Percentiles rank a stretch among this genome's conserved stretches.
phyloP scores from a whole-genome alignment of 30 jellyfish, hydroid and myxozoan genomes.

The Aurelia sp. region DNA sequence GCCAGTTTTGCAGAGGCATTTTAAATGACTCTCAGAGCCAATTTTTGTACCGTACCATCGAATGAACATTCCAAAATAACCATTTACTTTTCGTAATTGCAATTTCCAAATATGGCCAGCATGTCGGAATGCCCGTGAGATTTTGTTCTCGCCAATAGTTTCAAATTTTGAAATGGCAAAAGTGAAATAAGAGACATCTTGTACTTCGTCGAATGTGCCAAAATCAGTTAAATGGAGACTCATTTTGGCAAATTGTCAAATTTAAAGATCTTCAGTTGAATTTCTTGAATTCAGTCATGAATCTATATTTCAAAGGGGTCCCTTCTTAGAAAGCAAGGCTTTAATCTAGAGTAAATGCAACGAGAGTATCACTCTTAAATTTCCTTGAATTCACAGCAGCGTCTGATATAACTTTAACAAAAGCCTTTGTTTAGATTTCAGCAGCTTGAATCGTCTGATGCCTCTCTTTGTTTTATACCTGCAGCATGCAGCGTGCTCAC shows the following conservation, averaged over 20 bases:
- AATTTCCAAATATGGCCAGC: conserved; percentile 97
- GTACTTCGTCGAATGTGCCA: conserved; percentile 68
- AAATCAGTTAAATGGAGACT: conserved; percentile 63
- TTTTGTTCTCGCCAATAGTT: conserved; percentile 30
- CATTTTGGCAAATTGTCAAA: conserved; percentile 11
- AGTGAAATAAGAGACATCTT: conserved; percentile 42
- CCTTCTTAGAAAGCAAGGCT: no score
- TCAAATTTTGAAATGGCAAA: conserved; percentile 43
- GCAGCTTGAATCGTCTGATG: no score
- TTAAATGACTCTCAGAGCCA: conserved; percentile 27
- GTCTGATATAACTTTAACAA: no score
- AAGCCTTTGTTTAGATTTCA: no score
- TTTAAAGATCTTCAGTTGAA: no score
- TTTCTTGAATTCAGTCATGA: no score
- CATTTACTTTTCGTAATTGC: conserved; percentile 76
- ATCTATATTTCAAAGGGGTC: no score
- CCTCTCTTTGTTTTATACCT: no score
- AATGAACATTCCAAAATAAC: conserved; percentile 84
- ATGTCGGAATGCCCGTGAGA: conserved; percentile 74
- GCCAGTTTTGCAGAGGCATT: conserved; percentile 77
- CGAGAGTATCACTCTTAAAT: no score
- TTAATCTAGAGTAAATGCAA: no score
- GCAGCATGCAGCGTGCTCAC: no score
- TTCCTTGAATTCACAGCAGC: no score
- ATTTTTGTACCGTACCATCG: conserved; percentile 88